These are phyloP conservation scores for Phengaris arion DNA, from an alignment of 2,888 invertebrate genomes.

Conservation along the genomic window DNA sequence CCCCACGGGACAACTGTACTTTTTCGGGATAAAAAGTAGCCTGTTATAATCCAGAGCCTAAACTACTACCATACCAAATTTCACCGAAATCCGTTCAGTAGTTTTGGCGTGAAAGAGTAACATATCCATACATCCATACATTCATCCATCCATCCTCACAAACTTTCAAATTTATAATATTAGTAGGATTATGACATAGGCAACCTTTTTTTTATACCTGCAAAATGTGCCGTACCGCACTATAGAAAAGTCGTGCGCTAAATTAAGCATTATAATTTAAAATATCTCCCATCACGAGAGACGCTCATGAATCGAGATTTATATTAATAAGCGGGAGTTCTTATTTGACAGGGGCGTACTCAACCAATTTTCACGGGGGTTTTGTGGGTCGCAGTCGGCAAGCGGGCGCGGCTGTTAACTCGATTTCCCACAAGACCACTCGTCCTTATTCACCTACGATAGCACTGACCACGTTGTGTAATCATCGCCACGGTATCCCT, in stretches of 20 bases:
- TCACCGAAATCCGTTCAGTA: too few relatives aligned
- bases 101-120: too few relatives aligned
- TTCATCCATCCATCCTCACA: too few relatives aligned
- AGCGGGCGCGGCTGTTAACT: slow-evolving; percentile 34
- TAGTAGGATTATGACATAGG: too few relatives aligned
- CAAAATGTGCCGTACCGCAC: not conserved
- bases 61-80: too few relatives aligned
- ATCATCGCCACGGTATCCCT: not conserved
- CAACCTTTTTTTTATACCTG: too few relatives aligned
- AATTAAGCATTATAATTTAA: not conserved
- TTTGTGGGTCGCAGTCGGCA: not conserved
- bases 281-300: not conserved
- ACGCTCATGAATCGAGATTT: not conserved
- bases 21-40: too few relatives aligned
- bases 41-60: too few relatives aligned
- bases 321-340: not conserved
- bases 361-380: not conserved
- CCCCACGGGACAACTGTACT: too few relatives aligned
- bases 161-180: too few relatives aligned
- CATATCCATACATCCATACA: too few relatives aligned
- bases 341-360: slow-evolving; percentile 7
- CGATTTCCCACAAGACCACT: slow-evolving; percentile 35
- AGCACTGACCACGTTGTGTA: not conserved
- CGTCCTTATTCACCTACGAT: not conserved
- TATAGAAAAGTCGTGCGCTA: not conserved